Percentiles rank a stretch among this genome's conserved stretches.
These are phyloP conservation scores for Drosophila macrospina DNA, from an alignment of 2,888 invertebrate species.

Conservation along the genomic window DNA sequence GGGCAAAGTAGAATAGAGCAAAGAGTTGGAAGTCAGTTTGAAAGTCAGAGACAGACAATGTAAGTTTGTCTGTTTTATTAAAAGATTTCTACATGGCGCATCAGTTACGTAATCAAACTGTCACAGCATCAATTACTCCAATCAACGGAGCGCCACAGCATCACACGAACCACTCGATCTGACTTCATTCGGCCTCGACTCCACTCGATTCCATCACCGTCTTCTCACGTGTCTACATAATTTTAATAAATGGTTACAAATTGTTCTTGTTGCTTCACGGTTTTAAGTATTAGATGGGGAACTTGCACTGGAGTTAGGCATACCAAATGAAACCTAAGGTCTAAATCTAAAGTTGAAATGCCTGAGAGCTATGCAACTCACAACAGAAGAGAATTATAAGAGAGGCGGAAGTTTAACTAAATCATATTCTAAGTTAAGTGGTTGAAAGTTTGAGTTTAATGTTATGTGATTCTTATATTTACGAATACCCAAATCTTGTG, in stretches of 20 bases:
- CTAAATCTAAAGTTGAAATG: conserved; percentile 26
- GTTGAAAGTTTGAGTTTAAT: conserved; percentile 7
- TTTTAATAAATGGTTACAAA: conserved; percentile 79
- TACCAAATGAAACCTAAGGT: conserved; percentile 19
- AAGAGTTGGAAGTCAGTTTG: conserved; percentile 30
- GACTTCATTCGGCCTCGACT: conserved; percentile 21
- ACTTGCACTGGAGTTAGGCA: conserved; percentile 27
- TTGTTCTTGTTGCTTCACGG: conserved; percentile 48
- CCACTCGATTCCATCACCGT: conserved; percentile 15
- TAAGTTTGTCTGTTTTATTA: conserved; percentile 64
- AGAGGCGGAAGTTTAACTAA: conserved; percentile 36
- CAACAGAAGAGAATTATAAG: not conserved
- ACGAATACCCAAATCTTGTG: no score
- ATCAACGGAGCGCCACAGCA: conserved; percentile 43
- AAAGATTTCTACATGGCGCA: conserved; percentile 34
- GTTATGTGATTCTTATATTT: no score
- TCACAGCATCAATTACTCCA: conserved; percentile 73
- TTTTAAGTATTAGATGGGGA: conserved; percentile 15
- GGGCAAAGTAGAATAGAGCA: conserved; percentile 2
- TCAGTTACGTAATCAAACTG: conserved; percentile 70
- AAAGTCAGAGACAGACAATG: conserved; percentile 54
- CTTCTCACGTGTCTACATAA: conserved; percentile 51
- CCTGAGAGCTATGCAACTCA: conserved; percentile 23
- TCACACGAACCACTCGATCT: conserved; percentile 24
- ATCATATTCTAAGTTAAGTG: not conserved